A percentile compares a stretch with the other conserved stretches of the same genome.
phyloP scores from a whole-genome alignment of 2,888 invertebrate genomes.

The Coecobrya sp. region DNA sequence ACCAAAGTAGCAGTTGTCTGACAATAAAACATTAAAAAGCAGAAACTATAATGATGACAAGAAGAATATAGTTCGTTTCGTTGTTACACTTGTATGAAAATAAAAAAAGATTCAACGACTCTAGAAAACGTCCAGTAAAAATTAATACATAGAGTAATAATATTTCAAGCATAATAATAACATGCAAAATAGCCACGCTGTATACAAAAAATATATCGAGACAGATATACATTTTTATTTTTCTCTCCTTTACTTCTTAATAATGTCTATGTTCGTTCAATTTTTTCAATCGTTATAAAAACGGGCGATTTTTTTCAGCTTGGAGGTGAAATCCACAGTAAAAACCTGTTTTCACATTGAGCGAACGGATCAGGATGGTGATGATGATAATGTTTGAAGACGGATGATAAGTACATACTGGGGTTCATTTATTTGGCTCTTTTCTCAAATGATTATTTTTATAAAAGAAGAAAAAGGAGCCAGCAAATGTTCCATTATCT shows the following conservation, averaged over 20 bases:
- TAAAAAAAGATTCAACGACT: not conserved
- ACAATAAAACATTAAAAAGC: conserved; percentile 13
- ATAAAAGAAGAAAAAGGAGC: conserved; percentile 14
- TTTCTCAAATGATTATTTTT: conserved; percentile 34
- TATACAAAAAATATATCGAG: not conserved
- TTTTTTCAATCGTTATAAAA: conserved; percentile 67
- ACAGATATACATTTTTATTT: not conserved
- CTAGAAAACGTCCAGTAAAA: not conserved
- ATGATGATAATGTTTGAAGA: conserved; percentile 23
- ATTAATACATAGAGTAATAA: not conserved
- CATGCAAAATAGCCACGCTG: not conserved
- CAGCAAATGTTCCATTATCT: not conserved
- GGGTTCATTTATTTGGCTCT: conserved; percentile 47
- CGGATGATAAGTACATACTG: conserved; percentile 21
- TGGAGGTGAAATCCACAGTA: conserved; percentile 59
- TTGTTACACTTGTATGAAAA: not conserved
- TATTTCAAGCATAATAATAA: not conserved
- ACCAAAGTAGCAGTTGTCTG: not conserved
- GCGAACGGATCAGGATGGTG: conserved; percentile 22
- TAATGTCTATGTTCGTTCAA: conserved; percentile 18
- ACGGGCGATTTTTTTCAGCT: conserved; percentile 73
- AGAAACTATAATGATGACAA: not conserved
- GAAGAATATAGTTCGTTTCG: not conserved
- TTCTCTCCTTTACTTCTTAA: not conserved
- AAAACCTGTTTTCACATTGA: conserved; percentile 75